Base-by-base conservation (phyloP, 2,113 vertebrate species). In the Toxostoma redivivum region DNA sequence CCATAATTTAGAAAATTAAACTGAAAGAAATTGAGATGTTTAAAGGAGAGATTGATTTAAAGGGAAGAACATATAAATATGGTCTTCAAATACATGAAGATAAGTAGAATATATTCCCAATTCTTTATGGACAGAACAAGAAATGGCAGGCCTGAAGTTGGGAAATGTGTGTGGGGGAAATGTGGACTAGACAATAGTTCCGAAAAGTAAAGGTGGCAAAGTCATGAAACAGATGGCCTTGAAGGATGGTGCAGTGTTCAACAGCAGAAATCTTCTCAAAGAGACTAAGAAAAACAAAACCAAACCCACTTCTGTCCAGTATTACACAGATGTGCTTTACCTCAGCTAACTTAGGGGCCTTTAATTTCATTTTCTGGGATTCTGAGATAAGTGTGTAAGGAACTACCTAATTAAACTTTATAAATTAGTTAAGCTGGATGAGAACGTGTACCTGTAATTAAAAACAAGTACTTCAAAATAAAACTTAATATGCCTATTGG, bases 111-210 rank as follows among this genome's bases (percentile, higher is more conserved):
- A 27, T 38, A 40, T 53, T 79, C 21, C 88, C 5, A 33, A 3
- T 70, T 85, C 15, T 61, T 12, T 57, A 5, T 18, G 6, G 16
- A 12, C 15, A 31, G 18, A 61, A 22, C 12, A 85, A 74, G 51
- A 90, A 70, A 53, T n/a, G 10, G 11, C 19, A 79, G 30, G 21
- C 9, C 31, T 88, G 18, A 74, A 45, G n/a, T 7, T 28, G 42
- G n/a, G 53, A 61, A 66, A 31, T 2, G 1, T 30, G 1, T 5
- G 3, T 5, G 1, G 11, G 1, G 2, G 2, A 64, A 57, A 38
- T 8, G 5, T 33, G 11, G 24, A 28, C 30, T 27, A 40, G 53
- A 64, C 13, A 90, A 47, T 5, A 64, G 37, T 47, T 60, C 27
- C 17, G 65, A 60, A 82, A 24, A 79, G 24, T 57, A 66, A 50